These are phyloP conservation scores for Ganaspis sp. DNA, from an alignment of 1,140 invertebrate genomes.

Conservation along the genomic window DNA sequence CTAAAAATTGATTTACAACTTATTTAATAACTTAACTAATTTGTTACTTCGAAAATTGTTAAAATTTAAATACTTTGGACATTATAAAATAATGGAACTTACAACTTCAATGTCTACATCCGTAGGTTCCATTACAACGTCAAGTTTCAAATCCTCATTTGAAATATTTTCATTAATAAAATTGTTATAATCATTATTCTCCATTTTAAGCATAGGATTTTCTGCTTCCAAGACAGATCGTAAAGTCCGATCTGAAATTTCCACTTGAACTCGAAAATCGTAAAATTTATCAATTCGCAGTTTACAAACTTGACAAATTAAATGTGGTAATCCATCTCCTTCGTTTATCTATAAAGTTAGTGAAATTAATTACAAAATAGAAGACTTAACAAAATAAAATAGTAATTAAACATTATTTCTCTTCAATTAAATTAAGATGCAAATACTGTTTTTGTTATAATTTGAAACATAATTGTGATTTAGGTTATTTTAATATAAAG, in stretches of 20 bases:
- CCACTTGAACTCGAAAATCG: constrained; percentile 56
- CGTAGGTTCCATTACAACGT: constrained; percentile 43
- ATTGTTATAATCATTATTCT: constrained; percentile 40
- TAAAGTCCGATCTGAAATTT: constrained; percentile 60
- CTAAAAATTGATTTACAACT: too few species aligned
- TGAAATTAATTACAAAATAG: neutral
- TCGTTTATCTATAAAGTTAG: constrained; percentile 46
- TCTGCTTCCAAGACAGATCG: constrained; percentile 49
- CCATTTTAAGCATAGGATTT: constrained; percentile 39
- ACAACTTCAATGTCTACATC: constrained; percentile 46
- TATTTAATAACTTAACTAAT: too few species aligned
- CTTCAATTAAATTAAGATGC: too few species aligned
- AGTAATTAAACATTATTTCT: too few species aligned
- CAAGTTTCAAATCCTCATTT: constrained; percentile 43
- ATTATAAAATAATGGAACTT: too few species aligned
- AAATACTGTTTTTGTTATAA: too few species aligned
- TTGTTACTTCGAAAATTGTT: too few species aligned
- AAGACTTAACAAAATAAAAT: too few species aligned
- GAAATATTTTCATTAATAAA: constrained; percentile 43
- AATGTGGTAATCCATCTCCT: constrained; percentile 54
- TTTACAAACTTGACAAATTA: constrained; percentile 54
- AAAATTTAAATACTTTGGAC: too few species aligned
- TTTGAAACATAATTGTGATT: too few species aligned
- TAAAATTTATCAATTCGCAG: constrained; percentile 56
- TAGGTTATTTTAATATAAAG: too few species aligned